Conservation (phyloP, 1,140 invertebrate genomes). For the Tribolium madens region DNA sequence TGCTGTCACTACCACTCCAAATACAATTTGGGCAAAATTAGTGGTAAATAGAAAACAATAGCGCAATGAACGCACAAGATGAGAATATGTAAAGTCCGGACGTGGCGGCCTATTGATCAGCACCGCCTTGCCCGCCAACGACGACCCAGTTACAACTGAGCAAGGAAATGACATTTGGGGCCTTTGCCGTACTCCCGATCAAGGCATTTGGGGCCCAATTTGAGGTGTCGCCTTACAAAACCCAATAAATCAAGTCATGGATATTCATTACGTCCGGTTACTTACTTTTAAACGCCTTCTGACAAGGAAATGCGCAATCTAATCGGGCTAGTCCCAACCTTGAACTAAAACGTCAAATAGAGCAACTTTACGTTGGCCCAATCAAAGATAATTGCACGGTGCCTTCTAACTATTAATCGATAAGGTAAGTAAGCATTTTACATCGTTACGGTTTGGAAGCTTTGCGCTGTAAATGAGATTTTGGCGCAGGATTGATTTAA, state of each 20-base stretch:
- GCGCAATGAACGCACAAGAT: constrained; percentile 9
- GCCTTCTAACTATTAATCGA: constrained; percentile 7
- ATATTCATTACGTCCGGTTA: constrained; percentile 48
- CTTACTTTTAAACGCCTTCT: constrained; percentile 43
- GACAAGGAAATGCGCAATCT: constrained; percentile 33
- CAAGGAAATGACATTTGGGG: constrained; percentile 44
- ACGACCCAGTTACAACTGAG: constrained; percentile 46
- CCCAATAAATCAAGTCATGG: constrained; percentile 47
- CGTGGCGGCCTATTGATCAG: constrained; percentile 48
- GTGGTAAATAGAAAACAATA: background rate
- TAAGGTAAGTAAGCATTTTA: background rate
- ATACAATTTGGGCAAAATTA: constrained; percentile 6
- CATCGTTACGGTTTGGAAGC: background rate
- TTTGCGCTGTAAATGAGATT: background rate
- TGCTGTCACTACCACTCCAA: background rate
- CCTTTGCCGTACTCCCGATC: constrained; percentile 37
- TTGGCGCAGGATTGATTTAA: background rate
- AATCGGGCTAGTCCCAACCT: constrained; percentile 7
- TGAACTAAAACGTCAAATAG: constrained; percentile 11
- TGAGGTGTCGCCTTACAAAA: constrained; percentile 48
- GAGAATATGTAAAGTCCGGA: constrained; percentile 46
- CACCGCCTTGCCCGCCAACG: constrained; percentile 30
- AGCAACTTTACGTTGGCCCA: background rate
- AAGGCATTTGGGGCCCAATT: constrained; percentile 46
- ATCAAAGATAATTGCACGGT: constrained; percentile 15